Evolutionary conservation across 1,140 invertebrate species (phyloP).

Genomic region (Macrobrachium rosenbergii): DNA sequence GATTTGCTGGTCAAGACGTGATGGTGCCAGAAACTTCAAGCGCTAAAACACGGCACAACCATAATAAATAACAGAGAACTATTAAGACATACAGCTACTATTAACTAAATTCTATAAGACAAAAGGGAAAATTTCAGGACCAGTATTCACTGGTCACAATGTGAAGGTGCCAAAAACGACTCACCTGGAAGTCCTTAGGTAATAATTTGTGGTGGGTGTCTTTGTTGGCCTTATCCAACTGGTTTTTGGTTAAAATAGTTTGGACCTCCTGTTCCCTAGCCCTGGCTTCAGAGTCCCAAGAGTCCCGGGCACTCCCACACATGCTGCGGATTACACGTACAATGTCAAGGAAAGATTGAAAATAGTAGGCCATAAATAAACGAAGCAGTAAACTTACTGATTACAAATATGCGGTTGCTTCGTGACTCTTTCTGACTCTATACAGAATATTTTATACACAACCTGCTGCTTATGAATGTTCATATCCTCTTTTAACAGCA

Average conservation of each 20-base stretch:
- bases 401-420: too few species aligned
- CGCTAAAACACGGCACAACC: too few species aligned
- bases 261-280: conserved; percentile 48
- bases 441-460: too few species aligned
- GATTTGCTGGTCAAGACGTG: too few species aligned
- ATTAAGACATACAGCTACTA: too few species aligned
- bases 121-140: too few species aligned
- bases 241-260: conserved; percentile 49
- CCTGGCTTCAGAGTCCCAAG: conserved; percentile 41
- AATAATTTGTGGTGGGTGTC: conserved; percentile 57
- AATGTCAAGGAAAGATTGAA: not conserved
- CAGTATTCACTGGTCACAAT: not conserved
- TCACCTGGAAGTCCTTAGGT: conserved; percentile 53
- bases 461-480: too few species aligned
- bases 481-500: too few species aligned
- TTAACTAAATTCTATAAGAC: too few species aligned
- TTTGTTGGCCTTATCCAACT: conserved; percentile 60
- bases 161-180: not conserved
- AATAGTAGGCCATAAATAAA: not conserved
- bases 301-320: conserved; percentile 27
- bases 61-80: too few species aligned
- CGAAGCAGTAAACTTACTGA: not conserved
- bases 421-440: too few species aligned
- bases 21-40: too few species aligned
- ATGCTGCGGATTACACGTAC: not conserved